Evolutionary conservation across 2,797 vertebrate genomes (phyloP).

Genomic region (Poeciliopsis presidionis): DNA sequence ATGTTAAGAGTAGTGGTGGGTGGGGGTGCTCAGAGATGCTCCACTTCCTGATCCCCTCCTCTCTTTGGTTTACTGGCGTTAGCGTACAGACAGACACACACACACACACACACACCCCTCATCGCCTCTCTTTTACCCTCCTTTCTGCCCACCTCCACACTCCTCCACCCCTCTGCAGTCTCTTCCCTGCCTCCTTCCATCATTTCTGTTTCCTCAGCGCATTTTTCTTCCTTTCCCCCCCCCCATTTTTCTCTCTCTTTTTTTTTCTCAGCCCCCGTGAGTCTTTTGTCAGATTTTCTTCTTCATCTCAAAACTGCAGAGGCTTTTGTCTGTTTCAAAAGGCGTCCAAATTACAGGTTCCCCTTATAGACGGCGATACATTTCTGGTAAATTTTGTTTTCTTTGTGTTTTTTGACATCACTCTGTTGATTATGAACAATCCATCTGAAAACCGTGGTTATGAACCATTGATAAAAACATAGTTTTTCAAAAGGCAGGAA

Average conservation of each 20-base stretch:
- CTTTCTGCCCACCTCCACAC: slow-evolving; percentile 30
- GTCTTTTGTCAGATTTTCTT: slow-evolving; percentile 31
- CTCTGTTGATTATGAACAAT: neutral
- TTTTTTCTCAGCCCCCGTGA: slow-evolving; percentile 13
- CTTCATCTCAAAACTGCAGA: neutral
- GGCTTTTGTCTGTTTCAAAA: slow-evolving; percentile 19
- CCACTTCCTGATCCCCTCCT: slow-evolving; percentile 4
- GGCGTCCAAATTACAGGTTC: slow-evolving; percentile 17
- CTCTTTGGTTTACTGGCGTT: neutral
- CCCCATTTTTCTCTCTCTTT: slow-evolving; percentile 5
- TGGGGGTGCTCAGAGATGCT: slow-evolving; percentile 9
- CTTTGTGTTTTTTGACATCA: slow-evolving; percentile 5
- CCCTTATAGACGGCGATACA: neutral
- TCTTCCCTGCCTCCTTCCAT: slow-evolving; percentile 19
- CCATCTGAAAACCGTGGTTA: neutral
- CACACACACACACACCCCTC: neutral
- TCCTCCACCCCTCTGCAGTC: slow-evolving; percentile 32
- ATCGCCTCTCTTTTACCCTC: slow-evolving; percentile 10
- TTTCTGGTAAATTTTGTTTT: neutral
- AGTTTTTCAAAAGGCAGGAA: neutral
- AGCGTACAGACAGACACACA: neutral
- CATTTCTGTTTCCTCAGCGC: slow-evolving; percentile 16
- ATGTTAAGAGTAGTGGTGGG: slow-evolving; percentile 22
- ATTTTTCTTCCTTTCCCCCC: neutral
- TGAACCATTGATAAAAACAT: too few species aligned